Conservation (phyloP, 2,888 invertebrate genomes). For the Auanema freiburgensis region DNA sequence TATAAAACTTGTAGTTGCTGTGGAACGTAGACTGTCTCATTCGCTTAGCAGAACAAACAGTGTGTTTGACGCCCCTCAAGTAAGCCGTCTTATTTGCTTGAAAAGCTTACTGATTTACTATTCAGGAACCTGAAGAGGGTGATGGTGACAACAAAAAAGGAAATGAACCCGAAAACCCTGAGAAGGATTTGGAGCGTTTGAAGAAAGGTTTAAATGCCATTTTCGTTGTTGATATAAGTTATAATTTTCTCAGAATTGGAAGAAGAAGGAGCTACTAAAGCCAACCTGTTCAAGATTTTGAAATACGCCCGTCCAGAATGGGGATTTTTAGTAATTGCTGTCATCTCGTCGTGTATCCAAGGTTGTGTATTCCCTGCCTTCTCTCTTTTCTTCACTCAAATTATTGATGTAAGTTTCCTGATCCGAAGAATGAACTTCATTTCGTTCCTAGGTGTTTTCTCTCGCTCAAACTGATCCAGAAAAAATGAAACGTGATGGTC, state of each 20-base stretch:
- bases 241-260: constrained; percentile 22
- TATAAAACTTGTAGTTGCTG: no score
- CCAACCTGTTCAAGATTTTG: constrained; percentile 59
- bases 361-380: constrained; percentile 67
- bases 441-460: background rate
- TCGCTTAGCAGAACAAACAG: no score
- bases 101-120: background rate
- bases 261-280: constrained; percentile 31
- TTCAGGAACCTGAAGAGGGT: no score
- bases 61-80: background rate
- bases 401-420: constrained; percentile 3
- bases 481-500: constrained; percentile 61
- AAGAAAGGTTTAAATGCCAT: constrained; percentile 5
- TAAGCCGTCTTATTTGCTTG: background rate
- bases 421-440: no score
- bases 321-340: constrained; percentile 63
- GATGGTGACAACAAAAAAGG: background rate
- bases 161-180: background rate
- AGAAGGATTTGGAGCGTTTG: constrained; percentile 8
- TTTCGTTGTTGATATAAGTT: background rate
- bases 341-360: constrained; percentile 64
- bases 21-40: no score
- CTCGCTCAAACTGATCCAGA: constrained; percentile 66
- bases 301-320: constrained; percentile 65
- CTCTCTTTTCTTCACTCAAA: constrained; percentile 64